These are phyloP conservation scores for Cosmopolites sordidus DNA, from an alignment of 2,888 invertebrate genomes.

Conservation along the genomic window DNA sequence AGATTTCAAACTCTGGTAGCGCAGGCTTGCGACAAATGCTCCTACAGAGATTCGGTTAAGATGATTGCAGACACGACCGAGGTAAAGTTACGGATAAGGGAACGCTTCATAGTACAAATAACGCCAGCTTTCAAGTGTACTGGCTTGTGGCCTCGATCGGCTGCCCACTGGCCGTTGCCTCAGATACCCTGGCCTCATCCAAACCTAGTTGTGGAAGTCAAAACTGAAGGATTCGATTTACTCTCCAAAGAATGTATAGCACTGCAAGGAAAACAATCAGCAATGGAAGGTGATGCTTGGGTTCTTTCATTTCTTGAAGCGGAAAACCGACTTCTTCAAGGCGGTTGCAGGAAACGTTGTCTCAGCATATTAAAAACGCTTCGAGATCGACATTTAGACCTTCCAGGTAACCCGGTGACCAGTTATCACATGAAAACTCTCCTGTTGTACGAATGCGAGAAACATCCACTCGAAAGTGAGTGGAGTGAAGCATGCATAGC, in stretches of 20 bases:
- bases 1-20: slow-evolving; percentile 75
- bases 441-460: slow-evolving; percentile 80
- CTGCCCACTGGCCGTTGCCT: slow-evolving; percentile 76
- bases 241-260: slow-evolving; percentile 68
- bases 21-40: slow-evolving; percentile 75
- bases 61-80: slow-evolving; percentile 80
- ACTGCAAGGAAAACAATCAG: slow-evolving; percentile 65
- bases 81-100: slow-evolving; percentile 71
- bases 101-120: slow-evolving; percentile 75
- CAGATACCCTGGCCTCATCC: slow-evolving; percentile 80
- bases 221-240: slow-evolving; percentile 79
- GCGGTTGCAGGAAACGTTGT: slow-evolving; percentile 61
- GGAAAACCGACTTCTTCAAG: slow-evolving; percentile 68
- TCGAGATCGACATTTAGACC: slow-evolving; percentile 71
- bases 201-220: slow-evolving; percentile 71
- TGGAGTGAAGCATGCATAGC: slow-evolving; percentile 78
- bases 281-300: slow-evolving; percentile 85
- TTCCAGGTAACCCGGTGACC: slow-evolving; percentile 70
- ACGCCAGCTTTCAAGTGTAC: slow-evolving; percentile 80
- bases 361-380: slow-evolving; percentile 74
- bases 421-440: slow-evolving; percentile 75
- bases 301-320: slow-evolving; percentile 74
- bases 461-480: slow-evolving; percentile 73
- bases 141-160: slow-evolving; percentile 80
- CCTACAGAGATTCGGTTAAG: slow-evolving; percentile 73